Conservation (phyloP, 2,888 invertebrate species). For the Acleris cristana region DNA sequence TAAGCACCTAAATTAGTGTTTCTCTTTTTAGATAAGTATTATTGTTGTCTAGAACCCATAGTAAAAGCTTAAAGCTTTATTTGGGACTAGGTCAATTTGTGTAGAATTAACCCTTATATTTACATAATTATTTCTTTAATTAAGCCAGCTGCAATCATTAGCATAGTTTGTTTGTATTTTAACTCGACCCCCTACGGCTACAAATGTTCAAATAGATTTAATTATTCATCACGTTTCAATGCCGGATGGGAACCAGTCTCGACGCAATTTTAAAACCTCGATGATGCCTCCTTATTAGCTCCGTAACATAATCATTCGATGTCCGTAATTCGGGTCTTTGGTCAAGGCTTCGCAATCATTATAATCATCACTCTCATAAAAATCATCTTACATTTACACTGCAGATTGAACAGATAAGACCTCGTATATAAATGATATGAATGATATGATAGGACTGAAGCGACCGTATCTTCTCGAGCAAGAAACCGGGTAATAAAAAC, state of each 20-base stretch:
- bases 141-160: conserved; percentile 1
- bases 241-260: conserved; percentile 62
- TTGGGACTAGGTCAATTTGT: background rate
- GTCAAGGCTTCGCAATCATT: conserved; percentile 53
- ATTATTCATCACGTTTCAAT: conserved; percentile 58
- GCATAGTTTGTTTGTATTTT: conserved; percentile 2
- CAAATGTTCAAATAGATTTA: conserved; percentile 58
- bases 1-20: too few species aligned
- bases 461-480: conserved; percentile 27
- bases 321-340: conserved; percentile 49
- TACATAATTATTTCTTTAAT: background rate
- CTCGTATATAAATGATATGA: background rate
- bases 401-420: conserved; percentile 13
- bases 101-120: too few species aligned
- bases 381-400: conserved; percentile 4
- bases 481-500: conserved; percentile 45
- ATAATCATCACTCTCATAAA: conserved; percentile 27
- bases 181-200: conserved; percentile 53
- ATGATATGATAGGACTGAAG: background rate
- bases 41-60: too few species aligned
- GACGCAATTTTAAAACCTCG: conserved; percentile 49
- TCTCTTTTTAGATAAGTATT: too few species aligned
- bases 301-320: conserved; percentile 48
- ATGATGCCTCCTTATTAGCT: conserved; percentile 48
- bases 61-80: background rate